phyloP scores from a whole-genome alignment of 1,140 invertebrate species.

The Stegodyphus dumicola region DNA sequence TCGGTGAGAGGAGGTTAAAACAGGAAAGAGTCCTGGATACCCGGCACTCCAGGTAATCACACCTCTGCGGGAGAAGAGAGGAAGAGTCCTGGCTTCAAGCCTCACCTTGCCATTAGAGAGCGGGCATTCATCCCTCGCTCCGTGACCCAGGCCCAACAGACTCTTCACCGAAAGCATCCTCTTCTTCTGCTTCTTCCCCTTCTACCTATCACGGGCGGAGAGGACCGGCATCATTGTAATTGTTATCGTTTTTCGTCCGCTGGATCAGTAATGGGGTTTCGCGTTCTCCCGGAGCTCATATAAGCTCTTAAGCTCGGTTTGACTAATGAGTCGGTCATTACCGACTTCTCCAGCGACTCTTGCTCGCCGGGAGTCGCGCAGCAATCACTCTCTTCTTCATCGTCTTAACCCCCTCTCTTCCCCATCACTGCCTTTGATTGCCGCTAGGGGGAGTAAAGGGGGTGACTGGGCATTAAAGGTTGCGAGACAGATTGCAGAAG shows the following conservation, averaged over 20 bases:
- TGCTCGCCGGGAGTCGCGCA: constrained; percentile 43
- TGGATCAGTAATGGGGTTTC: constrained; percentile 54
- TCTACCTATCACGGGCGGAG: background rate
- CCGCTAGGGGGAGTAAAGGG: background rate
- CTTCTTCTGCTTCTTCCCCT: background rate
- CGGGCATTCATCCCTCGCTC: constrained; percentile 7
- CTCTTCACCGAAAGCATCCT: constrained; percentile 8
- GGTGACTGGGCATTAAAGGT: constrained; percentile 51
- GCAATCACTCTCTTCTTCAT: constrained; percentile 52
- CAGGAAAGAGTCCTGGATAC: constrained; percentile 2
- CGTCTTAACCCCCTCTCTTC: constrained; percentile 11
- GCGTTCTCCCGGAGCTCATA: constrained; percentile 32
- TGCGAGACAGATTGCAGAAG: constrained; percentile 37
- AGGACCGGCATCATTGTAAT: constrained; percentile 27
- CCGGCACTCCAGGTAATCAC: constrained; percentile 52
- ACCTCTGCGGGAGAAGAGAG: constrained; percentile 9
- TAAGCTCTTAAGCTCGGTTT: constrained; percentile 60
- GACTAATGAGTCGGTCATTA: constrained; percentile 56
- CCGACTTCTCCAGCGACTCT: constrained; percentile 25
- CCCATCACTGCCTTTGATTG: constrained; percentile 32
- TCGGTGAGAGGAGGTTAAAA: constrained; percentile 9
- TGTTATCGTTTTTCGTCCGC: constrained; percentile 60
- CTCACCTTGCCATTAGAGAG: constrained; percentile 50
- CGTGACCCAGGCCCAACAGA: constrained; percentile 35
- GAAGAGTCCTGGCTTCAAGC: constrained; percentile 2